A percentile compares a stretch with the other conserved stretches of the same genome.
These are phyloP conservation scores for Nomada goodeniana DNA, from an alignment of 2,888 invertebrate genomes.

Conservation along the genomic window DNA sequence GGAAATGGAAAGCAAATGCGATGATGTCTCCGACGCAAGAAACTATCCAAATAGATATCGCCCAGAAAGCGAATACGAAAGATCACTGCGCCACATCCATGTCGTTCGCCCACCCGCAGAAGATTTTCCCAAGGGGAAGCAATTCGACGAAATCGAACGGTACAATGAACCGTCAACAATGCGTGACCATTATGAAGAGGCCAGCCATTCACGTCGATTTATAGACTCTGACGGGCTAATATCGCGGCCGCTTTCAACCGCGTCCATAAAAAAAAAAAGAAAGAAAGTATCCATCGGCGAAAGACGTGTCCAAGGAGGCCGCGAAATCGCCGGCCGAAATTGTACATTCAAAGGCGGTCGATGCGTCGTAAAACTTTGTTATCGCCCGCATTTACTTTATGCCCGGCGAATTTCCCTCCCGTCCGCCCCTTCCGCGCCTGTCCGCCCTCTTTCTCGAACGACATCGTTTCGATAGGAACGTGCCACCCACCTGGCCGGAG, in stretches of 20 bases:
- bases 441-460: too few relatives aligned
- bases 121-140: too few relatives aligned
- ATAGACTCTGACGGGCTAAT: slow-evolving; percentile 4
- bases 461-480: slow-evolving; percentile 3
- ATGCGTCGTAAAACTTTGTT: slow-evolving; percentile 63
- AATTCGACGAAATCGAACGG: background rate
- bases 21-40: too few relatives aligned
- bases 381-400: slow-evolving; percentile 52
- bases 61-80: too few relatives aligned
- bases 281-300: background rate
- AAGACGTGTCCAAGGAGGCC: slow-evolving; percentile 10
- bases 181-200: background rate
- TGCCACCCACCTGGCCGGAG: slow-evolving; percentile 16
- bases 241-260: slow-evolving; percentile 6
- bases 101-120: too few relatives aligned
- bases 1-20: too few relatives aligned
- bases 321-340: slow-evolving; percentile 21
- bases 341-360: slow-evolving; percentile 44
- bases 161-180: background rate
- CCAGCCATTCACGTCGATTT: slow-evolving; percentile 2
- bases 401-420: slow-evolving; percentile 39
- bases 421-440: too few relatives aligned
- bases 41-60: too few relatives aligned
- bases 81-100: too few relatives aligned
- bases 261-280: slow-evolving; percentile 7